Evolutionary conservation across 2,888 invertebrate species (phyloP).

Genomic region (Lysandra bellargus): DNA sequence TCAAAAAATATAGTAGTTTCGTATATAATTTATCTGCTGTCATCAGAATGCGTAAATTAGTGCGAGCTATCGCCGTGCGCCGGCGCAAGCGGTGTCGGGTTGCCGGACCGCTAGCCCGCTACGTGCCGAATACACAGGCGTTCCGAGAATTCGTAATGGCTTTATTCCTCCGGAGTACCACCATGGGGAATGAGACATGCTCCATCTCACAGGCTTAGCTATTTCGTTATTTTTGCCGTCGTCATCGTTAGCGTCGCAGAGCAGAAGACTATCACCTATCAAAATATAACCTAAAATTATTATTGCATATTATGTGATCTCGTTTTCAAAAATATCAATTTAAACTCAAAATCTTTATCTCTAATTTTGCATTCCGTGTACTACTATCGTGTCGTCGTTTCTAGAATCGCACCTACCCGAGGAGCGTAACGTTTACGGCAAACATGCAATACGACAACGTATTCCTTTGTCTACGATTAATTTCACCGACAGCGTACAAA

Average conservation of each 20-base stretch:
- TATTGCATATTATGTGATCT: too few species aligned
- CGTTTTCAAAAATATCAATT: too few species aligned
- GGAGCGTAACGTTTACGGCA: not conserved
- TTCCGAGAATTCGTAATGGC: not conserved
- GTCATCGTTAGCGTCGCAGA: not conserved
- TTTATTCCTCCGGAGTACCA: not conserved
- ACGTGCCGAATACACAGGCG: not conserved
- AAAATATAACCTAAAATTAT: not conserved
- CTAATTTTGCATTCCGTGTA: not conserved
- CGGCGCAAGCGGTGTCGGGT: not conserved
- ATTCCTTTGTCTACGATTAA: not conserved
- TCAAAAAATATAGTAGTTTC: not conserved
- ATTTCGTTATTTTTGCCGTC: not conserved
- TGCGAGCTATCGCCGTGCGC: not conserved
- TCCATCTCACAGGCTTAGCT: not conserved
- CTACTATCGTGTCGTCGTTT: not conserved
- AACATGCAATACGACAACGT: not conserved
- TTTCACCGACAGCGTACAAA: constrained; percentile 2
- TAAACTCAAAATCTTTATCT: not conserved
- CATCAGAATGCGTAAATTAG: not conserved
- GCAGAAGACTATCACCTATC: not conserved
- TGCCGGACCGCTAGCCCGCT: not conserved
- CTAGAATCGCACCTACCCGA: not conserved
- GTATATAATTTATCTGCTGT: not conserved
- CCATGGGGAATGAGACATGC: not conserved